phyloP scores from a whole-genome alignment of 2,113 vertebrate species.

The Gila orcuttii region DNA sequence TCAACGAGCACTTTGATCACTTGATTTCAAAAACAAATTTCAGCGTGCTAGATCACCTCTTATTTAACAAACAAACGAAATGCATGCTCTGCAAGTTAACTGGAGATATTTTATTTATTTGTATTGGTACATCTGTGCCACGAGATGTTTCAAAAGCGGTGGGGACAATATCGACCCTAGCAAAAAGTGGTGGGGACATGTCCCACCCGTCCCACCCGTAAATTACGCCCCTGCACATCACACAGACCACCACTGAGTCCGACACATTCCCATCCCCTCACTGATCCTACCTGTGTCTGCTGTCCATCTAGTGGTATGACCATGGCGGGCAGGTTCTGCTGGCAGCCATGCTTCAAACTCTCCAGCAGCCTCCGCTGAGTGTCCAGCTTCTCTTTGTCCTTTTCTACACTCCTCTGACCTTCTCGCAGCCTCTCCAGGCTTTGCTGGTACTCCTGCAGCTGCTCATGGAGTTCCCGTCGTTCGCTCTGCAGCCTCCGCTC shows the following conservation, averaged over 20 bases:
- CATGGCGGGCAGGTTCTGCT: constrained; percentile 78
- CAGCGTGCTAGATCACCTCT: too few species aligned
- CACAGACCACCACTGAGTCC: background rate
- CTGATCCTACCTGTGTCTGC: constrained; percentile 62
- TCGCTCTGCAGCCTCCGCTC: constrained; percentile 78
- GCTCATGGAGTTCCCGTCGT: constrained; percentile 80
- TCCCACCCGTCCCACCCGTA: too few species aligned
- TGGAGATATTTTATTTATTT: too few species aligned
- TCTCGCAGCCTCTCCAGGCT: constrained; percentile 90
- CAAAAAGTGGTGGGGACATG: too few species aligned
- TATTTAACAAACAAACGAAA: too few species aligned
- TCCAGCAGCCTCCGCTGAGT: constrained; percentile 76
- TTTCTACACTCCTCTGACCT: constrained; percentile 85
- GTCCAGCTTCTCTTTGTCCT: constrained; percentile 82
- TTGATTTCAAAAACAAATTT: too few species aligned
- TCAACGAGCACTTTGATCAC: too few species aligned
- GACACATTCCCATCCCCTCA: background rate
- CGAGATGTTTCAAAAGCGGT: too few species aligned
- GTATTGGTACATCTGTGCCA: too few species aligned
- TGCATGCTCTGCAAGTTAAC: too few species aligned
- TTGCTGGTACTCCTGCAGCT: constrained; percentile 88
- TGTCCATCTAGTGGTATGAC: constrained; percentile 71
- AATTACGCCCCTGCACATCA: background rate
- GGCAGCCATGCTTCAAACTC: constrained; percentile 76
- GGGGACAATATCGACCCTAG: too few species aligned